Percentiles rank a stretch among this genome's conserved stretches.
phyloP scores from a whole-genome alignment of 2,888 invertebrate genomes.

The Oscheius sp. region DNA sequence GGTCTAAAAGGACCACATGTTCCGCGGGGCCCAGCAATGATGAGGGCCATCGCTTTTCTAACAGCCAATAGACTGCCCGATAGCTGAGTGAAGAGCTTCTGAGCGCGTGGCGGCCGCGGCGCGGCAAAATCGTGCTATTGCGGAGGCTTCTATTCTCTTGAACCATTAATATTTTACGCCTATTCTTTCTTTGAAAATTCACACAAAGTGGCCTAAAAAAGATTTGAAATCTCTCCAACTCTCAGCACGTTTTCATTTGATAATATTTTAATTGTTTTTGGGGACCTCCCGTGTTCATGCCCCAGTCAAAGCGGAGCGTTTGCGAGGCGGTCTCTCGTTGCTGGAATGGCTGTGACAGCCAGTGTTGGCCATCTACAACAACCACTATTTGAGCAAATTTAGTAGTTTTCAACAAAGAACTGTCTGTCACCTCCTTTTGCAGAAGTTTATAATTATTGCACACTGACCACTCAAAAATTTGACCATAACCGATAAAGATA shows the following conservation, averaged over 20 bases:
- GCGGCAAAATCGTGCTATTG: too few relatives aligned
- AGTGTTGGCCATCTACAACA: conserved; percentile 31
- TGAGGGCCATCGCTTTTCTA: conserved; percentile 30
- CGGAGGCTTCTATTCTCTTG: too few relatives aligned
- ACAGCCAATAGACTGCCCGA: conserved; percentile 30
- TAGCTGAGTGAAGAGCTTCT: conserved; percentile 3
- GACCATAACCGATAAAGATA: too few relatives aligned
- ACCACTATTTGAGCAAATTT: conserved; percentile 24
- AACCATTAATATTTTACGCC: too few relatives aligned
- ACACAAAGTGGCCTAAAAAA: not conserved
- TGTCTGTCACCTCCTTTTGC: too few relatives aligned
- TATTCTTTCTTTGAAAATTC: not conserved
- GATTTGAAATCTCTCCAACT: not conserved
- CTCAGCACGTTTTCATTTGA: not conserved
- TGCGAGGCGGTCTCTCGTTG: conserved; percentile 10
- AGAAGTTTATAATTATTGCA: too few relatives aligned
- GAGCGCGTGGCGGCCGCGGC: conserved; percentile 19
- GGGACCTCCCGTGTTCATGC: not conserved
- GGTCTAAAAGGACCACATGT: conserved; percentile 5
- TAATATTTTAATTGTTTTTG: not conserved
- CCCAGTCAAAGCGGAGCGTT: conserved; percentile 1
- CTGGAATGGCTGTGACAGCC: conserved; percentile 29
- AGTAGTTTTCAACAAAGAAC: too few relatives aligned
- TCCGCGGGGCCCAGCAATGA: conserved; percentile 22
- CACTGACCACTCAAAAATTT: too few relatives aligned